Evolutionary conservation across 1,140 invertebrate genomes (phyloP).

Genomic region (Plodia interpunctella): DNA sequence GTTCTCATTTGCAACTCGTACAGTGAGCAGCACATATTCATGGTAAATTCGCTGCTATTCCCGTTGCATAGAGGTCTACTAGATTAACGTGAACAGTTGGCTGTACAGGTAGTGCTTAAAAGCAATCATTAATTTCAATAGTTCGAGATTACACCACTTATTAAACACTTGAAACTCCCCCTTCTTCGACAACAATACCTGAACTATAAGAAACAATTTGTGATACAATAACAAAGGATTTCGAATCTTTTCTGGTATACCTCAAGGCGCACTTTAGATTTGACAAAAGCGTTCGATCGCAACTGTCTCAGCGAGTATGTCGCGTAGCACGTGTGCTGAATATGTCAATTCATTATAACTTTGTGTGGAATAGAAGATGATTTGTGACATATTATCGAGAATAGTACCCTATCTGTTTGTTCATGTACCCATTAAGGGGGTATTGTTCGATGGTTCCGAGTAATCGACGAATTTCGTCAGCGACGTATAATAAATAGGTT

Average conservation of each 20-base stretch:
- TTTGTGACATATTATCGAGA: constrained; percentile 71
- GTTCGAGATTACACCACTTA: constrained; percentile 10
- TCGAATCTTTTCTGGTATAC: not conserved
- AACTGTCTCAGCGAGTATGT: not conserved
- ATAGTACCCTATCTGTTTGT: constrained; percentile 59
- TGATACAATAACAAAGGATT: not conserved
- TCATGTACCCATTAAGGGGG: constrained; percentile 48
- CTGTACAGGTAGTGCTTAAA: constrained; percentile 1
- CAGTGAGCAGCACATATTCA: too few relatives aligned
- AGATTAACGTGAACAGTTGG: too few relatives aligned
- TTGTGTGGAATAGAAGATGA: constrained; percentile 67
- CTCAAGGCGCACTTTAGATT: constrained; percentile 8
- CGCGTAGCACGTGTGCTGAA: constrained; percentile 62
- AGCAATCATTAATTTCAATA: constrained; percentile 11
- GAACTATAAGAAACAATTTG: constrained; percentile 17
- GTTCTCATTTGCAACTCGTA: too few relatives aligned
- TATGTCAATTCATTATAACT: constrained; percentile 75
- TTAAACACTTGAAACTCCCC: not conserved
- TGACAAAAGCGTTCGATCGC: constrained; percentile 5
- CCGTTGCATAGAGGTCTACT: too few relatives aligned
- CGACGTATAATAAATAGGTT: not conserved
- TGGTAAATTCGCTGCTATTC: too few relatives aligned
- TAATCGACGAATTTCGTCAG: constrained; percentile 42
- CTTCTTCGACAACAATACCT: not conserved
- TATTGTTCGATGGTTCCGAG: constrained; percentile 62